Base-by-base conservation (phyloP, 1,140 invertebrate genomes). In the Macrostomum lignano region DNA sequence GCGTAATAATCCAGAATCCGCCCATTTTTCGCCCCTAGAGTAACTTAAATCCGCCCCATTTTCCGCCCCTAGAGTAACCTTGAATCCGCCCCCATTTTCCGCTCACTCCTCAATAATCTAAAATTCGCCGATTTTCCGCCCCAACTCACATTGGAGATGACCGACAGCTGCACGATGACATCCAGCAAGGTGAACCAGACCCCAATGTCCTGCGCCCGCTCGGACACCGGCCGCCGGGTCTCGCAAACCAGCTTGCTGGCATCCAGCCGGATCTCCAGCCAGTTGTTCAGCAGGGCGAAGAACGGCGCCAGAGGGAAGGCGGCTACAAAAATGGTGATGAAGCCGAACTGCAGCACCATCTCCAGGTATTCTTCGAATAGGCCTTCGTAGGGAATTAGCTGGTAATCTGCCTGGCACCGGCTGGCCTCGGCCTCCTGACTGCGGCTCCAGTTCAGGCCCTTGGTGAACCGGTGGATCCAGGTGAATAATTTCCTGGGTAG, bases 361-460 rank as follows among this genome's bases (percentile, higher is more conserved):
- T 93, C 84, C 31, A 94, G 61, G 58, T 93, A 93, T 60, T 94
- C 86, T 3, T 76, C 74, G 57, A 93, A 93, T 9, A 93, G 61
- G 43, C 78, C 76, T 51, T 76, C 68, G 29, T 77, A 67, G 14
- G 74, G 75, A 64, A 79, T 86, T 22, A 94, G 60, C 48, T 76
- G 73, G 45, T 74, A 86, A 52, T 96, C 86, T 43, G 73, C 71
- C 39, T 81, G 68, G 75, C 78, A 93, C 34, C 76, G 71, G 17
- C 66, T 60, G 40, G 47, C 45, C 5, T 42, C 36, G 2, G 32
- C 35, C 30, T 36, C 42, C 25, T 45, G 23, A 24, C 23, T 34
- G 3, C 10, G 11, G 9, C n/a, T 23, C 23, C 23, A 19, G 14
- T 35, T 13, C 2, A 35, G 13, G 11, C 24, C 34, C 4, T 31